phyloP scores from a whole-genome alignment of 2,888 invertebrate genomes.

The Nomada fabriciana region DNA sequence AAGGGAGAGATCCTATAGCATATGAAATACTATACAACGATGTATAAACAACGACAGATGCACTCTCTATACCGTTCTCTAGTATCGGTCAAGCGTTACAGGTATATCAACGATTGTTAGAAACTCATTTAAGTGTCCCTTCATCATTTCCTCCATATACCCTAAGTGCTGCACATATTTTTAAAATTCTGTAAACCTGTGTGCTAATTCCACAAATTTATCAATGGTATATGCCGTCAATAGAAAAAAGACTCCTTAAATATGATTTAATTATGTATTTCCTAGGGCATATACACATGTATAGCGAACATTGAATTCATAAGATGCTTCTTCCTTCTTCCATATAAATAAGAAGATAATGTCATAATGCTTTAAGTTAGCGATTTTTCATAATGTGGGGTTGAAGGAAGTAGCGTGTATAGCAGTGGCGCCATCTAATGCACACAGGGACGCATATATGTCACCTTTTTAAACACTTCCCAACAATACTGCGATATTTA shows the following conservation, averaged over 20 bases:
- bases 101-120: constrained; percentile 54
- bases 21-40: constrained; percentile 32
- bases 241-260: not conserved
- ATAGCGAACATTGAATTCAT: not conserved
- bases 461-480: not conserved
- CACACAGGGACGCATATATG: constrained; percentile 2
- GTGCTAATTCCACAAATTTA: constrained; percentile 19
- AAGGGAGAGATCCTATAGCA: constrained; percentile 20
- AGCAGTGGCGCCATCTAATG: constrained; percentile 48
- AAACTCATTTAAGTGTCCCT: constrained; percentile 56
- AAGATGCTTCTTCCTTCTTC: not conserved
- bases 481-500: not conserved
- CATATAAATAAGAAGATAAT: constrained; percentile 6
- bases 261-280: constrained; percentile 14
- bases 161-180: constrained; percentile 45
- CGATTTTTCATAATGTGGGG: constrained; percentile 43
- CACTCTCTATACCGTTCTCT: constrained; percentile 43
- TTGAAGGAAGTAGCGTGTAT: constrained; percentile 41
- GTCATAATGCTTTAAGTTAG: constrained; percentile 8
- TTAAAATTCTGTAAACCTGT: constrained; percentile 37
- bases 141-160: constrained; percentile 40
- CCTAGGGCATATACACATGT: not conserved
- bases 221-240: not conserved
- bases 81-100: constrained; percentile 55
- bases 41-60: constrained; percentile 49